Percentiles rank a stretch among this genome's conserved stretches.
These are phyloP conservation scores for Athrips mouffetella DNA, from an alignment of 2,888 invertebrate genomes.

Conservation along the genomic window DNA sequence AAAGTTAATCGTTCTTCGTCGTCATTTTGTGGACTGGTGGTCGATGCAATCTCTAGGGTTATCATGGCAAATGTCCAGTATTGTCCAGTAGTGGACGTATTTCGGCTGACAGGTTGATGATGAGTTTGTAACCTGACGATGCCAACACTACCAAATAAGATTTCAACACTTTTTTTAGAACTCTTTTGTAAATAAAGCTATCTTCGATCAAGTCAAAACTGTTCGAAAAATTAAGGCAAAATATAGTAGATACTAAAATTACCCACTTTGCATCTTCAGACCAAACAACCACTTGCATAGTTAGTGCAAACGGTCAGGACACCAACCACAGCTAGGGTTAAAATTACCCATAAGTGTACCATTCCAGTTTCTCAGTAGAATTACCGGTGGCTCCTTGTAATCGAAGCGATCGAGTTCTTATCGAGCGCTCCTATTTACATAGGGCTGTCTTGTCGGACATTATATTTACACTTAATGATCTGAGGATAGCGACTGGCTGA, in stretches of 20 bases:
- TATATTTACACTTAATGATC: constrained; percentile 31
- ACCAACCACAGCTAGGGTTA: constrained; percentile 21
- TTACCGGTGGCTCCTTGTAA: constrained; percentile 24
- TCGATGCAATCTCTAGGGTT: too few species aligned
- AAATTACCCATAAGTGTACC: constrained; percentile 23
- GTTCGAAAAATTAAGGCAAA: too few species aligned
- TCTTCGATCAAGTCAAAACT: too few species aligned
- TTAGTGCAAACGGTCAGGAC: constrained; percentile 9
- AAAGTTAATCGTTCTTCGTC: too few species aligned
- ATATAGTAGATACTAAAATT: not conserved
- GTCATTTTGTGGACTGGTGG: too few species aligned
- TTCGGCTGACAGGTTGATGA: too few species aligned
- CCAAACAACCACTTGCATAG: constrained; percentile 6
- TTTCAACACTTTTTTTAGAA: too few species aligned
- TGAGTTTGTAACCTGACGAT: too few species aligned
- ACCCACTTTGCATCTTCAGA: constrained; percentile 13
- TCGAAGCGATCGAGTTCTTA: constrained; percentile 24
- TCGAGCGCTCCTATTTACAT: constrained; percentile 24
- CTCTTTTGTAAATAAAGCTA: too few species aligned
- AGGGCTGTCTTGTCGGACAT: constrained; percentile 24
- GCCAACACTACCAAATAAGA: too few species aligned
- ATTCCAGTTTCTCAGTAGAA: constrained; percentile 15
- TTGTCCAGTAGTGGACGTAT: too few species aligned
- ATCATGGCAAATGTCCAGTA: too few species aligned
- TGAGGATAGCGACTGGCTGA: constrained; percentile 19